Conservation (phyloP, 1,140 invertebrate species). For the Papilio polytes region DNA sequence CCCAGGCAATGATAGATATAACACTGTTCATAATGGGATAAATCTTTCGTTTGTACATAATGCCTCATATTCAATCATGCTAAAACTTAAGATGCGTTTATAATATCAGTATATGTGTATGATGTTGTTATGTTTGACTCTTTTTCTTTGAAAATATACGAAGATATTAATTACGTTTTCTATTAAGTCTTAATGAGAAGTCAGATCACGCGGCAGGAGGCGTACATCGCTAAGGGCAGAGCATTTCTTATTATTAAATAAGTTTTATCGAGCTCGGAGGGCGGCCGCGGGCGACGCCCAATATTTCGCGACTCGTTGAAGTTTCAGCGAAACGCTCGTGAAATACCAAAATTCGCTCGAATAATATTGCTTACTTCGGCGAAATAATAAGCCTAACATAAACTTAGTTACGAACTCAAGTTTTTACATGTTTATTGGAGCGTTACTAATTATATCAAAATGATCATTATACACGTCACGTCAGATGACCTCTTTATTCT, state of each 20-base stretch:
- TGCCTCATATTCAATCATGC: too few species aligned
- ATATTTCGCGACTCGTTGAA: slow-evolving; percentile 18
- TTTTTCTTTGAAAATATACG: neutral
- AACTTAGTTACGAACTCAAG: neutral
- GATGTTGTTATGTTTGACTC: neutral
- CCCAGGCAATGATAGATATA: neutral
- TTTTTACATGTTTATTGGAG: slow-evolving; percentile 6
- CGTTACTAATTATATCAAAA: neutral
- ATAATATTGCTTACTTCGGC: slow-evolving; percentile 16
- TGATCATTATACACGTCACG: neutral
- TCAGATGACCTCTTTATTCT: neutral
- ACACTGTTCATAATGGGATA: too few species aligned
- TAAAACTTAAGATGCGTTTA: too few species aligned
- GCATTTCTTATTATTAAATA: slow-evolving; percentile 22
- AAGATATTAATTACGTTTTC: slow-evolving; percentile 10
- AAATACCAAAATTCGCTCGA: slow-evolving; percentile 3
- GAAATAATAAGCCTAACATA: slow-evolving; percentile 7
- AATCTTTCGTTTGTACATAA: too few species aligned
- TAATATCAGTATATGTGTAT: neutral
- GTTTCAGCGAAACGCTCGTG: neutral
- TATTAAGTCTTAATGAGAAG: slow-evolving; percentile 27
- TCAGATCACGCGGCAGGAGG: slow-evolving; percentile 23
- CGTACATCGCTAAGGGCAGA: slow-evolving; percentile 24
- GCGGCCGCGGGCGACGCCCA: slow-evolving; percentile 20
- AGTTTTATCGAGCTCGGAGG: slow-evolving; percentile 14